Conservation (phyloP, 2,888 invertebrate genomes). For the Lissocephala sabroskyi region DNA sequence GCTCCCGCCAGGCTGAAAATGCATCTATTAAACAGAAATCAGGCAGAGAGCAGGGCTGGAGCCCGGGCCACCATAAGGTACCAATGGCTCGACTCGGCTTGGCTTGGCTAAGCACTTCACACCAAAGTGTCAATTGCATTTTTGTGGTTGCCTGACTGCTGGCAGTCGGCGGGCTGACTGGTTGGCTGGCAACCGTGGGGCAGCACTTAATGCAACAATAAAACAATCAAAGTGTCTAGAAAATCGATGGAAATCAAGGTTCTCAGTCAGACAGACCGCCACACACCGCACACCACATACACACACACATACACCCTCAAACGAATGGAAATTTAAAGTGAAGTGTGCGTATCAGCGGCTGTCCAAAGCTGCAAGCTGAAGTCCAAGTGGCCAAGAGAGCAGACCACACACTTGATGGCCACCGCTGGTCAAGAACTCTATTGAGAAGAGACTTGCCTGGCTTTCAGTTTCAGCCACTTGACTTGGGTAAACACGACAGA, state of each 20-base stretch:
- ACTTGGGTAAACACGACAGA: slow-evolving; percentile 2
- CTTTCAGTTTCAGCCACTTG: slow-evolving; percentile 29
- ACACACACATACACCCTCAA: slow-evolving; percentile 2
- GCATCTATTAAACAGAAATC: slow-evolving; percentile 62
- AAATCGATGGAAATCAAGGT: slow-evolving; percentile 62
- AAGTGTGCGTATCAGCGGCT: slow-evolving; percentile 63
- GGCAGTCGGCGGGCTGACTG: neutral
- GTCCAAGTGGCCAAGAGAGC: neutral
- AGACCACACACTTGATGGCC: slow-evolving; percentile 56
- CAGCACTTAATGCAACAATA: slow-evolving; percentile 63
- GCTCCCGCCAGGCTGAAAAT: slow-evolving; percentile 45
- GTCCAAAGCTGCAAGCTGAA: slow-evolving; percentile 27
- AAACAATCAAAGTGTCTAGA: slow-evolving; percentile 65
- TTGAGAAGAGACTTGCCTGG: slow-evolving; percentile 8
- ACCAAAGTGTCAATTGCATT: slow-evolving; percentile 61
- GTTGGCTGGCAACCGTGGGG: neutral
- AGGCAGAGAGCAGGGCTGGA: slow-evolving; percentile 32
- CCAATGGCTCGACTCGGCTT: slow-evolving; percentile 3
- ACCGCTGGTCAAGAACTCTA: too few relatives aligned
- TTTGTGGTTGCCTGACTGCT: slow-evolving; percentile 43
- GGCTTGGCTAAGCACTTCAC: slow-evolving; percentile 47
- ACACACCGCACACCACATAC: slow-evolving; percentile 1
- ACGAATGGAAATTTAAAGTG: slow-evolving; percentile 50
- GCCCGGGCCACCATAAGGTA: slow-evolving; percentile 3
- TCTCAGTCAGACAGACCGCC: too few relatives aligned